phyloP scores from a whole-genome alignment of 1,140 invertebrate genomes.

The Colletes gigas region DNA sequence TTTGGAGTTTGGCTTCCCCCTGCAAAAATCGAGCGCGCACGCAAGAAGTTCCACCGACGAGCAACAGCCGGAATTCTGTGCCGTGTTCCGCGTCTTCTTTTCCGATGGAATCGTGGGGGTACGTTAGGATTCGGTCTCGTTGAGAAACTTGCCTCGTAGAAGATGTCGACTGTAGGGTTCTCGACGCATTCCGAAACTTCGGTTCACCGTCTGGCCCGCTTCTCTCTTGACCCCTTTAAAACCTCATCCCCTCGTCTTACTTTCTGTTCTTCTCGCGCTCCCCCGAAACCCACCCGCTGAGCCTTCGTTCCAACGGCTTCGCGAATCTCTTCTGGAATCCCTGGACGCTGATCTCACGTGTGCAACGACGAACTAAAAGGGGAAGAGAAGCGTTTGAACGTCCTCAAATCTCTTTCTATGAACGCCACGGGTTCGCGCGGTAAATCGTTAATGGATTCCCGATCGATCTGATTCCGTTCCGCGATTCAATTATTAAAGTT shows the following conservation, averaged over 20 bases:
- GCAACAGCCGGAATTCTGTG: slow-evolving; percentile 31
- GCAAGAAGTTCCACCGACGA: slow-evolving; percentile 21
- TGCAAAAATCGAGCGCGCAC: slow-evolving; percentile 33
- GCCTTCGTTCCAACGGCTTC: slow-evolving; percentile 35
- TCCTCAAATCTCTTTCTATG: slow-evolving; percentile 44
- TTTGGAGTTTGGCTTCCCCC: not conserved
- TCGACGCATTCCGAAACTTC: slow-evolving; percentile 49
- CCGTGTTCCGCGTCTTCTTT: not conserved
- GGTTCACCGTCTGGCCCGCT: slow-evolving; percentile 20
- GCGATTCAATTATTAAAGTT: too few species aligned
- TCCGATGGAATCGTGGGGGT: slow-evolving; percentile 26
- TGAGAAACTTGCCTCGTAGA: slow-evolving; percentile 54
- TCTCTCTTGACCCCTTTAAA: slow-evolving; percentile 37
- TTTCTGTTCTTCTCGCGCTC: not conserved
- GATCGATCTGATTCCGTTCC: not conserved
- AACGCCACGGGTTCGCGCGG: slow-evolving; percentile 5
- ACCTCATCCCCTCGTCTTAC: not conserved
- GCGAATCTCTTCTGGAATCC: slow-evolving; percentile 62
- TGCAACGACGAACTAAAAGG: slow-evolving; percentile 51
- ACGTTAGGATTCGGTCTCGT: slow-evolving; percentile 55
- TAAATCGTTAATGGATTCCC: slow-evolving; percentile 43
- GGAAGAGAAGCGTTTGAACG: slow-evolving; percentile 52
- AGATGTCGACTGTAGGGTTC: slow-evolving; percentile 48
- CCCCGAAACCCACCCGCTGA: not conserved
- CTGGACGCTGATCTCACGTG: slow-evolving; percentile 64